These are phyloP conservation scores for Galeruca laticollis DNA, from an alignment of 2,888 invertebrate species.

Conservation along the genomic window DNA sequence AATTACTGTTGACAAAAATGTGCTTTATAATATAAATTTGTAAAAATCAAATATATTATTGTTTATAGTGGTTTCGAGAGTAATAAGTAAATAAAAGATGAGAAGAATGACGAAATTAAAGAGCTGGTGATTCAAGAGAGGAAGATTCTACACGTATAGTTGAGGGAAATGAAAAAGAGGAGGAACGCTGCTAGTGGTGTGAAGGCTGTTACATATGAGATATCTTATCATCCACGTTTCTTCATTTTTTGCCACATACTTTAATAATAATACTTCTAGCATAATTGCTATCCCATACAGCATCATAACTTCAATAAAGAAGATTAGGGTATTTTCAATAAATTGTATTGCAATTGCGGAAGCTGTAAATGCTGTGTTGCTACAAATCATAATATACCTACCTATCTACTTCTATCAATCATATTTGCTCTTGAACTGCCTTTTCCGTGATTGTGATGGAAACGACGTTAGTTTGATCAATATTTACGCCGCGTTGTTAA, in stretches of 20 bases:
- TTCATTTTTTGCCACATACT: constrained; percentile 35
- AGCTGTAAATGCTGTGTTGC: constrained; percentile 64
- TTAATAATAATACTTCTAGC: neutral
- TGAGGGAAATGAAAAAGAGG: constrained; percentile 68
- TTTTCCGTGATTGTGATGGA: too few species aligned
- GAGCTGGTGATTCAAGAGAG: constrained; percentile 67
- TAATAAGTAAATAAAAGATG: constrained; percentile 77
- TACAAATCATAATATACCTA: constrained; percentile 97
- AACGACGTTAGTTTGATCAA: too few species aligned
- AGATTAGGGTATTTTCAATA: neutral
- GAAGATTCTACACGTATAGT: constrained; percentile 66
- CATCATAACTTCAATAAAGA: neutral
- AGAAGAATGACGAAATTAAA: constrained; percentile 73
- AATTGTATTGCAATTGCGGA: constrained; percentile 59
- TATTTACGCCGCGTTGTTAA: too few species aligned
- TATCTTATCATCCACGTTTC: constrained; percentile 62
- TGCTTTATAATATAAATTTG: constrained; percentile 42
- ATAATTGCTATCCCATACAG: neutral
- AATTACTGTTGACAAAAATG: constrained; percentile 74
- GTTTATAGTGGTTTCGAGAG: constrained; percentile 69
- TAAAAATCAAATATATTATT: neutral
- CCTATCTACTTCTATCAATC: too few species aligned
- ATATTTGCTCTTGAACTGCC: too few species aligned
- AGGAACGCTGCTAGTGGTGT: constrained; percentile 60
- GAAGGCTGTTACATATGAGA: constrained; percentile 65